phyloP scores from a whole-genome alignment of 2,888 invertebrate species.

The Lasius fuliginosus region DNA sequence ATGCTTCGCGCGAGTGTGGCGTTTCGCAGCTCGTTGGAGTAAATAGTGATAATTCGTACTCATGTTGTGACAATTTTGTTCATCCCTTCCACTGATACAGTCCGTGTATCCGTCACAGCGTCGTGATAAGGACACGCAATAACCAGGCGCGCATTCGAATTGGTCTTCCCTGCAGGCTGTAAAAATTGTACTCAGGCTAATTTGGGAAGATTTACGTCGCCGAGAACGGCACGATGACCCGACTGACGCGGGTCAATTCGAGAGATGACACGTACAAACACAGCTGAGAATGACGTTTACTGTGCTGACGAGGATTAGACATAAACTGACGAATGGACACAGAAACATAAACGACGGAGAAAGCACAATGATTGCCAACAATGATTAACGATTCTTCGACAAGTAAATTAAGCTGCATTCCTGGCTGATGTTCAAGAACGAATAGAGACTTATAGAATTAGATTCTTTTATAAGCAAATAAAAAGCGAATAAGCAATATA shows the following conservation, averaged over 20 bases:
- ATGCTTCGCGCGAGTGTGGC: conserved; percentile 18
- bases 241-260: conserved; percentile 44
- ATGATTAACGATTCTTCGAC: conserved; percentile 1
- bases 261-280: conserved; percentile 51
- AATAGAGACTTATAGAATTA: conserved; percentile 12
- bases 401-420: conserved; percentile 33
- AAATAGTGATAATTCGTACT: conserved; percentile 68
- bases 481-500: conserved; percentile 13
- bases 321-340: conserved; percentile 38
- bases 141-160: conserved; percentile 92
- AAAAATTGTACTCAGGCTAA: conserved; percentile 77
- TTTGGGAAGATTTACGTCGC: conserved; percentile 32
- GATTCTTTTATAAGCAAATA: not conserved
- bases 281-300: conserved; percentile 37
- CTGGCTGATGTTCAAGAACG: not conserved
- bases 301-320: conserved; percentile 44
- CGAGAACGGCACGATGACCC: conserved; percentile 36
- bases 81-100: conserved; percentile 92
- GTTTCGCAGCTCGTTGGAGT: conserved; percentile 39
- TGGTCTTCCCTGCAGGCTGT: conserved; percentile 90
- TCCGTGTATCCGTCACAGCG: conserved; percentile 91
- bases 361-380: conserved; percentile 19
- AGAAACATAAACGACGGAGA: conserved; percentile 16
- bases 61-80: conserved; percentile 88
- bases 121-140: conserved; percentile 88